These are phyloP conservation scores for Zelleria hepariella DNA, from an alignment of 2,888 invertebrate genomes.

Conservation along the genomic window DNA sequence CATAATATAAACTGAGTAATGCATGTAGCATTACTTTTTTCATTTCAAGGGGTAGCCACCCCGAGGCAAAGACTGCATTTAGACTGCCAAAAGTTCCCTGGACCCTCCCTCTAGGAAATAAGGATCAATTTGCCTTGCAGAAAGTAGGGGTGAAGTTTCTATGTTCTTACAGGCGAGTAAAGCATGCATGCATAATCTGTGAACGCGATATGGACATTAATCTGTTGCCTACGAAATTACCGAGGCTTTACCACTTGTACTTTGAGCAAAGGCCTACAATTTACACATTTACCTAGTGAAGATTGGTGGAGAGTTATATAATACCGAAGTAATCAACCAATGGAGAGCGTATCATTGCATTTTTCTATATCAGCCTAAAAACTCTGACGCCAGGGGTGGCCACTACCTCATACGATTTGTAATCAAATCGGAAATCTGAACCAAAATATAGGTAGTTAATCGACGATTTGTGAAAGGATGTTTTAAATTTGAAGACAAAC, in stretches of 20 bases:
- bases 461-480: too few relatives aligned
- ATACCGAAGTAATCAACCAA: too few relatives aligned
- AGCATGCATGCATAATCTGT: constrained; percentile 2
- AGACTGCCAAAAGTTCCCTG: not conserved
- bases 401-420: too few relatives aligned
- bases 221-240: constrained; percentile 4
- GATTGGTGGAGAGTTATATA: too few relatives aligned
- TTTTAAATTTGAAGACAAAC: too few relatives aligned
- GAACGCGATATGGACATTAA: constrained; percentile 11
- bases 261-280: too few relatives aligned
- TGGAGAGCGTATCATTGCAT: too few relatives aligned
- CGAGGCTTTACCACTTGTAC: not conserved
- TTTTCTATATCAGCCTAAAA: too few relatives aligned
- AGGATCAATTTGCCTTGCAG: not conserved
- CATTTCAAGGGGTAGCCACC: constrained; percentile 18
- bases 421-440: too few relatives aligned
- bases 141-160: not conserved
- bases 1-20: constrained; percentile 34
- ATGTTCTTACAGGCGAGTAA: not conserved
- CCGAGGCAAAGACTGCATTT: not conserved
- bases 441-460: too few relatives aligned
- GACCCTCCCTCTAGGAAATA: not conserved
- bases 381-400: too few relatives aligned
- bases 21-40: constrained; percentile 29
- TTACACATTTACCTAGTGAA: too few relatives aligned